Evolutionary conservation across 1,140 invertebrate genomes (phyloP).

Genomic region (Drosophila pseudoananassae): DNA sequence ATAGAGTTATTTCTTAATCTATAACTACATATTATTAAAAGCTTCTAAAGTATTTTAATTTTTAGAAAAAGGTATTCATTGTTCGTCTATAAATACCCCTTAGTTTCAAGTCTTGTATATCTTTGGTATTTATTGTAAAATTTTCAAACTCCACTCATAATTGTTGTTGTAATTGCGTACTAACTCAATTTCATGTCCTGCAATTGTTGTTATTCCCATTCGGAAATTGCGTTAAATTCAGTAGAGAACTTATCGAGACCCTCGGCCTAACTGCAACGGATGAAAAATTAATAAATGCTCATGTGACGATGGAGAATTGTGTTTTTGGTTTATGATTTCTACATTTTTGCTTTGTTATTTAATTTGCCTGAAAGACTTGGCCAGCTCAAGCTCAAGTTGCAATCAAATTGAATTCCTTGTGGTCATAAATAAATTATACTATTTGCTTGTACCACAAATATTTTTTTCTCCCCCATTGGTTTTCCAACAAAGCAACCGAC

Average conservation of each 20-base stretch:
- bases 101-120: background rate
- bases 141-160: conserved; percentile 38
- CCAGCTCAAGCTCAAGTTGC: conserved; percentile 40
- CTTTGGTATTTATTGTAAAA: conserved; percentile 61
- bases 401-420: conserved; percentile 67
- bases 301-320: conserved; percentile 42
- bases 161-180: conserved; percentile 76
- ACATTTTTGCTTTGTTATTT: conserved; percentile 39
- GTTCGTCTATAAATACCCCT: background rate
- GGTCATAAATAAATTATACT: conserved; percentile 52
- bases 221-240: conserved; percentile 75
- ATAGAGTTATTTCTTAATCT: no score
- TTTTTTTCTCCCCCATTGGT: conserved; percentile 4
- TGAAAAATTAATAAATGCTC: conserved; percentile 75
- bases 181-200: conserved; percentile 70
- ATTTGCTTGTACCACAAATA: conserved; percentile 11
- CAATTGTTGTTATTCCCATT: conserved; percentile 58
- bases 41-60: no score
- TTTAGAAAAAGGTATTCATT: conserved; percentile 5
- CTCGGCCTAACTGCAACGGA: conserved; percentile 6
- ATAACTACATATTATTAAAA: no score
- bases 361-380: conserved; percentile 29
- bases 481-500: conserved; percentile 10
- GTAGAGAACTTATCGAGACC: conserved; percentile 32
- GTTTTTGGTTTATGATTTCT: conserved; percentile 21